A percentile compares a stretch with the other conserved stretches of the same genome.
Conservation (phyloP, 2,888 invertebrate species). For the Melangyna quadrimaculata region DNA sequence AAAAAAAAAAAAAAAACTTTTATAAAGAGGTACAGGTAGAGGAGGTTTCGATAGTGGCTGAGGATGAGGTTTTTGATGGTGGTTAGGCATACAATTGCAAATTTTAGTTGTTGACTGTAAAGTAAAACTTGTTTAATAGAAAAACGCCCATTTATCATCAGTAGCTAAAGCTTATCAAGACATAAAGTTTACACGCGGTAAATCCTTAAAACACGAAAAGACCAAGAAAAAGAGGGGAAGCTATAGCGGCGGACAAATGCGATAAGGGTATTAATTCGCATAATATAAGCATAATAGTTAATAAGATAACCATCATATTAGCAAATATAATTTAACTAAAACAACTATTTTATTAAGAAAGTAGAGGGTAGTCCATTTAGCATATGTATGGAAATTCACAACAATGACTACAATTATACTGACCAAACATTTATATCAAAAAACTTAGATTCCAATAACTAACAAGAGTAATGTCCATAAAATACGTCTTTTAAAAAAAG, state of each 20-base stretch:
- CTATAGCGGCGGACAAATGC: slow-evolving; percentile 96
- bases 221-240: slow-evolving; percentile 99
- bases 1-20: slow-evolving; percentile 50
- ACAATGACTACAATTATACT: slow-evolving; percentile 16
- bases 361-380: slow-evolving; percentile 22
- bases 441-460: not conserved
- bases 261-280: slow-evolving; percentile 95
- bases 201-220: slow-evolving; percentile 98
- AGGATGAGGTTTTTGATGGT: too few species aligned
- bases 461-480: not conserved
- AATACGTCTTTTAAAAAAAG: not conserved
- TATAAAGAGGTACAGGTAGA: too few species aligned
- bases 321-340: slow-evolving; percentile 44
- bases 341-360: slow-evolving; percentile 4
- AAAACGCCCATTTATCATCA: slow-evolving; percentile 95
- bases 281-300: slow-evolving; percentile 73
- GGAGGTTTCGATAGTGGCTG: slow-evolving; percentile 75
- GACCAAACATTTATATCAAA: not conserved
- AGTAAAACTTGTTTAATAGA: slow-evolving; percentile 82
- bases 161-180: slow-evolving; percentile 95
- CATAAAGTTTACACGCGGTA: slow-evolving; percentile 95
- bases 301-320: slow-evolving; percentile 65
- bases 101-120: slow-evolving; percentile 51
- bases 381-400: slow-evolving; percentile 53
- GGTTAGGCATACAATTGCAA: slow-evolving; percentile 75